A percentile compares a stretch with the other conserved stretches of the same genome.
phyloP scores from a whole-genome alignment of 2,113 vertebrate species.

The Cryptotis parvus region DNA sequence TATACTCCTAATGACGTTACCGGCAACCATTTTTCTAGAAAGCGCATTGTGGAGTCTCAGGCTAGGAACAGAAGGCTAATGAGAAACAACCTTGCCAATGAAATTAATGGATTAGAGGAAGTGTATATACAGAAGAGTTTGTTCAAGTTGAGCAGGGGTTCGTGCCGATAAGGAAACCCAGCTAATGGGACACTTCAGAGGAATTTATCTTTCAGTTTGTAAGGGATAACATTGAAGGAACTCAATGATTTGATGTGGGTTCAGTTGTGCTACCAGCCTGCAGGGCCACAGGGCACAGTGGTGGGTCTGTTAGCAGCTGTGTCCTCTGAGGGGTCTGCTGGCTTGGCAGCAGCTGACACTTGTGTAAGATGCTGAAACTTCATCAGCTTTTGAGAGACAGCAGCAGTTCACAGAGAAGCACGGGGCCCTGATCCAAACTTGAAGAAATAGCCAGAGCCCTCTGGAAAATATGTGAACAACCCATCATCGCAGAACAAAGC shows the following conservation, averaged over 20 bases:
- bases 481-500: not conserved
- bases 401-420: not conserved
- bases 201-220: not conserved
- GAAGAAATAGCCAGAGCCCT: not conserved
- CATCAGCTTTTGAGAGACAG: not conserved
- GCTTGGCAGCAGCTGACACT: not conserved
- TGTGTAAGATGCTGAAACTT: not conserved
- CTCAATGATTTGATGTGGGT: not conserved
- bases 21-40: not conserved
- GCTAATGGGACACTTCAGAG: not conserved
- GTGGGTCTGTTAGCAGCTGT: not conserved
- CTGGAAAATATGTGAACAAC: slow-evolving; percentile 51
- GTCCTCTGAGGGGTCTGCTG: not conserved
- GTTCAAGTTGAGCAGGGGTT: not conserved
- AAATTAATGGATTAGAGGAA: not conserved
- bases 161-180: not conserved
- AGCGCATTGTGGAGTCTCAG: not conserved
- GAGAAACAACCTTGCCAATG: not conserved
- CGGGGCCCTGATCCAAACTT: not conserved
- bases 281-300: accelerated
- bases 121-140: not conserved
- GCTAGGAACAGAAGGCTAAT: not conserved
- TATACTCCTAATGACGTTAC: not conserved
- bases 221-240: not conserved
- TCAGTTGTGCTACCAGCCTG: not conserved